A percentile compares a stretch with the other conserved stretches of the same genome.
phyloP scores from a whole-genome alignment of 2,888 invertebrate species.

The Odiellus spinosus region DNA sequence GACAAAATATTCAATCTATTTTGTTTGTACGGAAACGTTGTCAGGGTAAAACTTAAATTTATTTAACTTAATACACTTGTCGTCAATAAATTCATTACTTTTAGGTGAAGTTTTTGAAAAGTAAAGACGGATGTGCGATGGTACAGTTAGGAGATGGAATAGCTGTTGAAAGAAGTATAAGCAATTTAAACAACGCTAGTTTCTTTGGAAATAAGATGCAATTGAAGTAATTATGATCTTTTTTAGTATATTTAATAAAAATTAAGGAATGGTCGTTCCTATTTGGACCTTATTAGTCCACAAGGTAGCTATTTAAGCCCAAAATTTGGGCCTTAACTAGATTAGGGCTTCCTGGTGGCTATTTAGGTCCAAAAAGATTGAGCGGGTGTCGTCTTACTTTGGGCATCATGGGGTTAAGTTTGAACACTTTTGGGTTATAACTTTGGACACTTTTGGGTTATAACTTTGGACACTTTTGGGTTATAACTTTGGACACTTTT shows the following conservation, averaged over 20 bases:
- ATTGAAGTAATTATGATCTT: slow-evolving; percentile 37
- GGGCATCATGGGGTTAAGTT: background rate
- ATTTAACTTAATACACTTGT: background rate
- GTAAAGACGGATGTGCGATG: slow-evolving; percentile 98
- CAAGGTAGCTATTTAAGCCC: background rate
- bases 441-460: no score
- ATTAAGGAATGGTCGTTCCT: background rate
- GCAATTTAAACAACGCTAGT: slow-evolving; percentile 81
- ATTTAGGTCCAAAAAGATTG: background rate
- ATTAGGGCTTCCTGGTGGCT: background rate
- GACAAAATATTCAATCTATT: slow-evolving; percentile 94
- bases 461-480: no score
- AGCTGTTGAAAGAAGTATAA: slow-evolving; percentile 85
- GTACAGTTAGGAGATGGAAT: slow-evolving; percentile 94
- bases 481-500: no score
- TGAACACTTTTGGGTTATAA: background rate
- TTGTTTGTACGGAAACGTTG: slow-evolving; percentile 96
- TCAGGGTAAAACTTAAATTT: slow-evolving; percentile 57
- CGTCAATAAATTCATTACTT: slow-evolving; percentile 15
- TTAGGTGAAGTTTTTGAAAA: slow-evolving; percentile 87
- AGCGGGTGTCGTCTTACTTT: background rate
- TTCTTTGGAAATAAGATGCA: slow-evolving; percentile 59
- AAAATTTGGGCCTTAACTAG: background rate
- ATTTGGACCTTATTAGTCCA: background rate
- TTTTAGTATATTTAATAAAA: slow-evolving; percentile 1